phyloP scores from a whole-genome alignment of 2,888 invertebrate species.

The Drosophila pseudotalamancana region DNA sequence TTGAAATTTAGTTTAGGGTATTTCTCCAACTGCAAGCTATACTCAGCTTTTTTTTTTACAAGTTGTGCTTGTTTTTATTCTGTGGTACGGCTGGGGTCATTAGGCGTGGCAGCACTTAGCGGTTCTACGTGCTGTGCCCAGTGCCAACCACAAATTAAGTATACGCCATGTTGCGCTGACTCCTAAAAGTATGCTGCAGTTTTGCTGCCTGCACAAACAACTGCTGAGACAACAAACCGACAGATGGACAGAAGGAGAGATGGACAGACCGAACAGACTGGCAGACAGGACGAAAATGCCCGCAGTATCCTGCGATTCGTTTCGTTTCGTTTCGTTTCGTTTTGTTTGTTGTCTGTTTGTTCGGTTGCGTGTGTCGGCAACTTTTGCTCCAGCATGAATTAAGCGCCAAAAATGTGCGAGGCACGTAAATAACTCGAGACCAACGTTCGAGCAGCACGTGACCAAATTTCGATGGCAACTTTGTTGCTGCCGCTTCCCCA shows the following conservation, averaged over 20 bases:
- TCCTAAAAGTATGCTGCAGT: constrained; percentile 55
- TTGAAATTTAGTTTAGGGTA: not conserved
- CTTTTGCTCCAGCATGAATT: constrained; percentile 54
- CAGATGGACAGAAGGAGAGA: not conserved
- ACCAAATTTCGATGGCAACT: constrained; percentile 75
- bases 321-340: constrained; percentile 13
- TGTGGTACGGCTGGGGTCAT: constrained; percentile 46
- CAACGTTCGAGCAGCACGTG: constrained; percentile 61
- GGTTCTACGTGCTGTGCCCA: constrained; percentile 57
- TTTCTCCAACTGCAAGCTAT: not conserved
- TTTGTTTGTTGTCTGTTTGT: constrained; percentile 28
- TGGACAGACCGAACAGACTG: constrained; percentile 1
- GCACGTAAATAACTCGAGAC: constrained; percentile 71
- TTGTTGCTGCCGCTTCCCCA: constrained; percentile 30
- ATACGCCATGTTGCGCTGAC: constrained; percentile 49
- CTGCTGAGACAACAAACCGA: constrained; percentile 57
- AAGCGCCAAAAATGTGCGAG: constrained; percentile 72
- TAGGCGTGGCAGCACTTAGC: constrained; percentile 64
- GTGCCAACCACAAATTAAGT: constrained; percentile 67
- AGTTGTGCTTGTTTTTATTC: constrained; percentile 6
- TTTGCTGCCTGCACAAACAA: constrained; percentile 56
- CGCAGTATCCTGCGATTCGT: constrained; percentile 33
- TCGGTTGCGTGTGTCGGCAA: constrained; percentile 40
- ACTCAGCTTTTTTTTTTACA: not conserved
- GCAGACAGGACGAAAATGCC: constrained; percentile 36